phyloP scores from a whole-genome alignment of 2,113 vertebrate species.

The Castor canadensis region DNA sequence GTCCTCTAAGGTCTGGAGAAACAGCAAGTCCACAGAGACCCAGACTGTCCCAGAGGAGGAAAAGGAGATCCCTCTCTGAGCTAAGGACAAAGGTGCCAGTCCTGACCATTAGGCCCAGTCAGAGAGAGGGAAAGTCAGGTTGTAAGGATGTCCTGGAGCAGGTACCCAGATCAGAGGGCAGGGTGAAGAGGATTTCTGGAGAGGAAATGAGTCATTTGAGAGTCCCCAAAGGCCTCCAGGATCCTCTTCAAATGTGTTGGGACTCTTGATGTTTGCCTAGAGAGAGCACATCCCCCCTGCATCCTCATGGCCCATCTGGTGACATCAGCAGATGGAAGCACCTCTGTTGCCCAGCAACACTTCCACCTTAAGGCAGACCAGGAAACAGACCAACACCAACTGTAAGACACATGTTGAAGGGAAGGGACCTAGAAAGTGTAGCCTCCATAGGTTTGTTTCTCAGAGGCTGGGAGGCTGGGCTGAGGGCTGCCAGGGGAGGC shows the following conservation, averaged over 20 bases:
- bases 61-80: background rate
- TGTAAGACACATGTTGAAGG: background rate
- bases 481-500: no score
- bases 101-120: background rate
- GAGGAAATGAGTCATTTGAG: background rate
- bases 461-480: background rate
- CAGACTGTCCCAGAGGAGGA: background rate
- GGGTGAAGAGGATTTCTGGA: background rate
- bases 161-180: background rate
- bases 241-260: background rate
- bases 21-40: background rate
- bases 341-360: conserved; percentile 70
- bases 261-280: background rate
- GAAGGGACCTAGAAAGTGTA: background rate
- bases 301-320: background rate
- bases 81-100: background rate
- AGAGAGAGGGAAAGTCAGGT: background rate
- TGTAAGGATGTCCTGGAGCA: background rate
- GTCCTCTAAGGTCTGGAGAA: background rate
- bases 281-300: background rate
- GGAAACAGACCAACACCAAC: conserved; percentile 40
- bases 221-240: background rate
- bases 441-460: conserved; percentile 55
- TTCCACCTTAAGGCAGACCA: background rate
- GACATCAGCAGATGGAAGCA: conserved; percentile 59